These are phyloP conservation scores for Rynchops niger DNA, from an alignment of 2,113 vertebrate species.

Conservation along the genomic window DNA sequence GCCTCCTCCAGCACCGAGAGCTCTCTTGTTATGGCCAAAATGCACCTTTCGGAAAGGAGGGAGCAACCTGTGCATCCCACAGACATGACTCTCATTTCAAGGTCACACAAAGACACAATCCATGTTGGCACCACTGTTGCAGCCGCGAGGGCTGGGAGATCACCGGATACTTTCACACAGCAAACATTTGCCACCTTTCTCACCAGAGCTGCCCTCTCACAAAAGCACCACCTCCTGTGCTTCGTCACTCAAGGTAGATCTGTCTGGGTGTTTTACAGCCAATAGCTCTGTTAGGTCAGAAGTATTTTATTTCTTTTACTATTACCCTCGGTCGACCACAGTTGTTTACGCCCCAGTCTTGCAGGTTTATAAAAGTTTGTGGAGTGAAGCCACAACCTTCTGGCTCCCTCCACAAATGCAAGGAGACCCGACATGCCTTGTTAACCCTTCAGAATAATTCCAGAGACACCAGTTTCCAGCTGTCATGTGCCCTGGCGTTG, in stretches of 20 bases:
- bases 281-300: neutral
- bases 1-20: neutral
- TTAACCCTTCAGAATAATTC: neutral
- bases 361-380: constrained; percentile 10
- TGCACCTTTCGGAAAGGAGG: neutral
- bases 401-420: neutral
- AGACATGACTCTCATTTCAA: neutral
- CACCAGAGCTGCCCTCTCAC: neutral
- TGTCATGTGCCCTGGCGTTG: neutral
- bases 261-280: neutral
- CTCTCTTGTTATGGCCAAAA: neutral
- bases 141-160: neutral
- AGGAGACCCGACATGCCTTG: neutral
- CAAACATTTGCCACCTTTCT: neutral
- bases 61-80: neutral
- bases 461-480: neutral
- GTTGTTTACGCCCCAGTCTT: neutral
- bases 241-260: neutral
- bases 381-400: neutral
- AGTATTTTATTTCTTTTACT: neutral
- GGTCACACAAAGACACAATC: neutral
- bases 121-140: neutral
- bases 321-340: neutral
- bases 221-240: neutral
- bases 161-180: neutral